These are phyloP conservation scores for Pygoscelis adeliae DNA, from an alignment of 2,113 vertebrate genomes.

Conservation along the genomic window DNA sequence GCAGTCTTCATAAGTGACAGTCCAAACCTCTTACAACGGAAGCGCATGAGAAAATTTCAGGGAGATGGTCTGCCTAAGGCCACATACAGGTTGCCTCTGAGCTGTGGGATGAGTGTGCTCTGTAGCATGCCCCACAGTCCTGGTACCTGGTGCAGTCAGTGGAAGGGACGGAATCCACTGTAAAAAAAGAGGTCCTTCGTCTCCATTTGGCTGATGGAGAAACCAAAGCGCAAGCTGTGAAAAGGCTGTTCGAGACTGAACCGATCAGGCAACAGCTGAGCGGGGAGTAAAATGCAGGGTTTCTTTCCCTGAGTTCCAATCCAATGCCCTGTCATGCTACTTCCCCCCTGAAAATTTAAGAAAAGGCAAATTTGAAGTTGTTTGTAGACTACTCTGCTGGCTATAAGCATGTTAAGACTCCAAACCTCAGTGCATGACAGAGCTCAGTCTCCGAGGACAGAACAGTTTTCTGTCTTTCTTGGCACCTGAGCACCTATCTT, in stretches of 20 bases:
- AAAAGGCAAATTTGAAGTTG: background rate
- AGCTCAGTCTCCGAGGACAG: background rate
- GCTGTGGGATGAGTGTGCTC: background rate
- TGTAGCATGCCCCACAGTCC: background rate
- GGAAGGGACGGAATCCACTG: background rate
- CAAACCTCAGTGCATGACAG: background rate
- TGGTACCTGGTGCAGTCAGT: background rate
- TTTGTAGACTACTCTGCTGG: background rate
- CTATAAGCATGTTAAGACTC: no score
- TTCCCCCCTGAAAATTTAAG: background rate
- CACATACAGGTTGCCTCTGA: rapidly evolving
- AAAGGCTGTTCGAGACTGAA: background rate
- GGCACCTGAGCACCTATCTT: background rate
- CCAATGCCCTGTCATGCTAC: background rate
- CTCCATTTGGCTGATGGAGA: background rate
- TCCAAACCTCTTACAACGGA: rapidly evolving
- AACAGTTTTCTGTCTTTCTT: no score
- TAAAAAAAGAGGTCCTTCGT: background rate
- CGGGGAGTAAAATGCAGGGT: background rate
- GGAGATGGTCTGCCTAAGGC: background rate
- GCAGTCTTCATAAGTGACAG: background rate
- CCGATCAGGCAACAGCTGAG: background rate
- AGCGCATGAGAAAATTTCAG: background rate
- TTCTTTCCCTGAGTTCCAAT: background rate
- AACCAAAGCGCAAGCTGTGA: background rate